Evolutionary conservation across 2,888 invertebrate species (phyloP), one percentile per base, ranked within the genome.

Genomic region (Diplazon laetatorius): DNA sequence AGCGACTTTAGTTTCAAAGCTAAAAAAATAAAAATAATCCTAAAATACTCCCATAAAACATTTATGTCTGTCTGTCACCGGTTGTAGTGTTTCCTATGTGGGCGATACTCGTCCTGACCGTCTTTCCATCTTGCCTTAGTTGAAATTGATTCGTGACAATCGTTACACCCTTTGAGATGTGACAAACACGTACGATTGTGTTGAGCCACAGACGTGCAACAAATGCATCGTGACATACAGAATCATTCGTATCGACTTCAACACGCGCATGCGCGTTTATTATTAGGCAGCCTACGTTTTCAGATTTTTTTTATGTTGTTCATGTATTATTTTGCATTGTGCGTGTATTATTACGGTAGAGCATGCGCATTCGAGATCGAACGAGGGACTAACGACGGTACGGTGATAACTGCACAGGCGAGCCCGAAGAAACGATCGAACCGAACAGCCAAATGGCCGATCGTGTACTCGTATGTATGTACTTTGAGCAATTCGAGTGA

Each of bases 61-160:
- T 77, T 63, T 63, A 73, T 57, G 77, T 48, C 48, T 63, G 55
- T 73, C 55, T 63, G 72, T 62, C 55, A 68, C 72, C 37, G 68
- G 57, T 59, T 44, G 39, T 25, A 35, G 20, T 20, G 14, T 20
- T 39, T 18, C 14, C 44, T n/a, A n/a, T n/a, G 62, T 46, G 62
- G 62, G 68, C 62, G 75, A 75, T 39, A 9, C 39, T 35, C 25
- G 25, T 46, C n/a, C 35, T 69, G 16, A 12, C 16, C 37, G 16
- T 30, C 16, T 12, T 30, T 30, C 30, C 6, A 30, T 30, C 42
- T 66, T 25, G 39, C 25, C 25, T 66, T 55, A 25, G 25, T 35
- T 12, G 10, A 18, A 62, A 30, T 68, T 62, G 44, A 52, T 44
- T 30, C 42, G 52, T 22, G 52, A 75, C 74, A 42, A 59, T 75